A percentile compares a stretch with the other conserved stretches of the same genome.
Evolutionary conservation across 2,797 vertebrate genomes (phyloP).

Genomic region (Toxotes lorentzi): DNA sequence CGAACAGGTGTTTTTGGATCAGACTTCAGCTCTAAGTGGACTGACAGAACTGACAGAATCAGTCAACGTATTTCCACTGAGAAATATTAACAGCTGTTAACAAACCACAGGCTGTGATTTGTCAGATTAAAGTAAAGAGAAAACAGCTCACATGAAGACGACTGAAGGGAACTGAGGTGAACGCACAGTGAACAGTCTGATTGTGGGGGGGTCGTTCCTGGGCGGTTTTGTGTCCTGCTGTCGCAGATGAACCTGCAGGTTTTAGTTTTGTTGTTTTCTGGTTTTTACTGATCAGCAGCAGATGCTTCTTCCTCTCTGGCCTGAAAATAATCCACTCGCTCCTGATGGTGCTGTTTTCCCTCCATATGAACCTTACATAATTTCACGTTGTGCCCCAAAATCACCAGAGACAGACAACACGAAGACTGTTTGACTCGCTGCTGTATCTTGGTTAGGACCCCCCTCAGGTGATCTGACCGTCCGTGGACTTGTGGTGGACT

Average conservation of each 20-base stretch:
- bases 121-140: no score
- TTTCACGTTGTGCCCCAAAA: conserved; percentile 19
- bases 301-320: conserved; percentile 51
- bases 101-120: no score
- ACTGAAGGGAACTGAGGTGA: no score
- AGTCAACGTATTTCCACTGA: no score
- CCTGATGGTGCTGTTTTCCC: conserved; percentile 53
- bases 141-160: no score
- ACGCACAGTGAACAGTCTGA: no score
- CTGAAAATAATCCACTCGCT: conserved; percentile 51
- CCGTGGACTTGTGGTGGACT: conserved; percentile 34
- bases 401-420: background rate
- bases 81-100: no score
- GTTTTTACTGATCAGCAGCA: conserved; percentile 43
- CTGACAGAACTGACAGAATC: no score
- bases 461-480: conserved; percentile 23
- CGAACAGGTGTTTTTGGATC: no score
- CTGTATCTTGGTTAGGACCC: conserved; percentile 11
- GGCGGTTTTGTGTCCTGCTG: background rate
- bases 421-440: background rate
- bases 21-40: no score
- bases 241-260: conserved; percentile 1
- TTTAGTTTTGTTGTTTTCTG: conserved; percentile 37
- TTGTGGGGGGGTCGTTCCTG: no score
- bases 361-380: conserved; percentile 61